Conservation (phyloP, 2,888 invertebrate species). For the Amphipyra berbera region DNA sequence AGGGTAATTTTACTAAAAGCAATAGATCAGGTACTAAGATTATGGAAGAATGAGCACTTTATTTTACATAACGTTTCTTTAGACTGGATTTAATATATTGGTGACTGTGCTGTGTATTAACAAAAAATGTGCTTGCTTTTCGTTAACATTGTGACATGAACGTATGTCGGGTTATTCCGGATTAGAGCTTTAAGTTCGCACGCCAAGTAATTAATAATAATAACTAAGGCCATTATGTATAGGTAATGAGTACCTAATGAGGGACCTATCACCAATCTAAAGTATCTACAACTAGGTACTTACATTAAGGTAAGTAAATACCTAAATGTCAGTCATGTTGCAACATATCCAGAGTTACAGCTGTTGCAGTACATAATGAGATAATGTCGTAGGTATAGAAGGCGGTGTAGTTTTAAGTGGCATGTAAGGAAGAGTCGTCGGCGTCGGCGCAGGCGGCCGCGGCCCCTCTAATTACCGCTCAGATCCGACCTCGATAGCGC, state of each 20-base stretch:
- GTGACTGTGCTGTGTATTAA: not conserved
- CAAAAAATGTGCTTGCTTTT: constrained; percentile 19
- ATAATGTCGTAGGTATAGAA: constrained; percentile 70
- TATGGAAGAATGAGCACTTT: constrained; percentile 66
- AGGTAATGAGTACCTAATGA: too few relatives aligned
- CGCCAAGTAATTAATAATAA: too few relatives aligned
- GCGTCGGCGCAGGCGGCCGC: constrained; percentile 55
- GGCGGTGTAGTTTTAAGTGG: constrained; percentile 87
- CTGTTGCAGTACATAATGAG: constrained; percentile 68
- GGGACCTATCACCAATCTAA: too few relatives aligned
- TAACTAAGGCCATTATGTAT: too few relatives aligned
- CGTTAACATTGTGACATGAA: constrained; percentile 11
- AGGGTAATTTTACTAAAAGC: constrained; percentile 88
- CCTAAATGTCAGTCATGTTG: constrained; percentile 37
- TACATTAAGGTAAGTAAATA: constrained; percentile 19
- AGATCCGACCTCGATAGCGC: constrained; percentile 85
- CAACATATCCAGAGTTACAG: constrained; percentile 47
- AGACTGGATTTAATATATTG: constrained; percentile 20
- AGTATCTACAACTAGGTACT: not conserved
- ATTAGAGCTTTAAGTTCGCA: too few relatives aligned
- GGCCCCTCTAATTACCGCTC: constrained; percentile 83
- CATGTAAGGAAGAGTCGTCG: constrained; percentile 77
- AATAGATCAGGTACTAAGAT: constrained; percentile 73
- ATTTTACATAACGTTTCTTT: constrained; percentile 54
- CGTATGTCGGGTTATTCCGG: constrained; percentile 9